phyloP scores from a whole-genome alignment of 2,888 invertebrate genomes.

The Cephus runcator region DNA sequence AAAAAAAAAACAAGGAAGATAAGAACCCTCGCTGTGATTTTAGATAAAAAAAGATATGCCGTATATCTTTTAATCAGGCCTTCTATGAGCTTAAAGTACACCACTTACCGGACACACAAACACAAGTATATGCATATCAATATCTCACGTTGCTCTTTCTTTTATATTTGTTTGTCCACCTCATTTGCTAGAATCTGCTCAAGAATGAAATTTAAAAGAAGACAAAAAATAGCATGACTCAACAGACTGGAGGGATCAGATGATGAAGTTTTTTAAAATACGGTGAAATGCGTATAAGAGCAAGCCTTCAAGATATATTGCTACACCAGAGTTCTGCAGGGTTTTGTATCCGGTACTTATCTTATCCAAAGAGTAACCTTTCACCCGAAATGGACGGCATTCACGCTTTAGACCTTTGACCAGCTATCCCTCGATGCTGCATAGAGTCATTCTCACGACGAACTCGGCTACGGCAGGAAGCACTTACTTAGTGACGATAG shows the following conservation, averaged over 20 bases:
- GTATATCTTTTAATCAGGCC: neutral
- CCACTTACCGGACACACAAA: neutral
- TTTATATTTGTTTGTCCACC: neutral
- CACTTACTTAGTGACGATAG: slow-evolving; percentile 53
- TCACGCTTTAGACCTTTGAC: neutral
- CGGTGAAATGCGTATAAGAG: neutral
- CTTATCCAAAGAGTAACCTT: neutral
- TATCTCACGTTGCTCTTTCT: neutral
- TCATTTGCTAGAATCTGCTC: neutral
- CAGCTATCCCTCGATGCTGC: neutral
- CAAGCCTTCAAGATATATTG: neutral
- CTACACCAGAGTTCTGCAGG: neutral
- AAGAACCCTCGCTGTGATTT: neutral
- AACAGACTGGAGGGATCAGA: neutral
- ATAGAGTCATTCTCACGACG: neutral
- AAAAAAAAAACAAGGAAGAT: neutral
- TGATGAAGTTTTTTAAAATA: neutral
- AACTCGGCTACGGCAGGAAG: slow-evolving; percentile 45
- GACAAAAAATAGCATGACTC: neutral
- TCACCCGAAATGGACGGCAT: neutral
- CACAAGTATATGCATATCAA: neutral
- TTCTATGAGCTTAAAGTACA: neutral
- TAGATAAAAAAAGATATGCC: neutral
- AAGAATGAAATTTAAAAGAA: neutral
- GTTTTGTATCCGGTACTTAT: neutral